Evolutionary conservation across 2,113 vertebrate species (phyloP), one percentile per base, ranked within the genome.

Genomic region (Mustela lutreola): DNA sequence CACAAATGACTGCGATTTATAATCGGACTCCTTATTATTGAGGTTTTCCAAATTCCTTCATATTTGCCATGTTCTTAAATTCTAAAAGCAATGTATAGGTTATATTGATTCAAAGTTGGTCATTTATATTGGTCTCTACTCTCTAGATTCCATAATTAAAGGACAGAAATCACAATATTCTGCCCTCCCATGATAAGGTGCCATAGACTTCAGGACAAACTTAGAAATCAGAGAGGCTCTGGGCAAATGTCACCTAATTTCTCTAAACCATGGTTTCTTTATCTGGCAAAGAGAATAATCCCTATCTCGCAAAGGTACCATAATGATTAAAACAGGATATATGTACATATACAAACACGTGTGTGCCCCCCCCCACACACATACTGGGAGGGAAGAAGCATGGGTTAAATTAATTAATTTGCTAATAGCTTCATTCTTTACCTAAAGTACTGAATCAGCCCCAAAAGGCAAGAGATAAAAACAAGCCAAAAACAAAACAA

Each of bases 401-500:
- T 5, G 12, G 33, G 50, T 53, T 48, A 26, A 75, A 31, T 63
- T 67, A 82, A 28, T 63, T 60, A 39, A 42, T 56, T 87, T 80
- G 62, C 19, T 15, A 94, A 83, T 4, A 96, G 79, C 21, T 84
- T 83, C 39, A 36, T 36, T 71, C 80, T 91, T 96, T 62, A 82
- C 33, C 58, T 56, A 11, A 83, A 48, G 45, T 56, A 56, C 33
- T 79, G 14, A 79, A 84, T 33, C 63, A 16, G 16, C 21, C 31
- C 4, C 14, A 58, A 80, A 89, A 86, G 33, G 42, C 14, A 81
- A n/a, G 24, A 87, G n/a, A 19, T 83, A 84, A 96, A 93, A 39
- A 12, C 4, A 53, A 53, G 14, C 50, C 14, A 53, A 53, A 53
- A 53, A 15, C 14, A 28, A 28, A 14, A 5, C 16, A 56, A 56